Evolutionary conservation across 2,113 vertebrate genomes (phyloP).

Genomic region (Sorex araneus): DNA sequence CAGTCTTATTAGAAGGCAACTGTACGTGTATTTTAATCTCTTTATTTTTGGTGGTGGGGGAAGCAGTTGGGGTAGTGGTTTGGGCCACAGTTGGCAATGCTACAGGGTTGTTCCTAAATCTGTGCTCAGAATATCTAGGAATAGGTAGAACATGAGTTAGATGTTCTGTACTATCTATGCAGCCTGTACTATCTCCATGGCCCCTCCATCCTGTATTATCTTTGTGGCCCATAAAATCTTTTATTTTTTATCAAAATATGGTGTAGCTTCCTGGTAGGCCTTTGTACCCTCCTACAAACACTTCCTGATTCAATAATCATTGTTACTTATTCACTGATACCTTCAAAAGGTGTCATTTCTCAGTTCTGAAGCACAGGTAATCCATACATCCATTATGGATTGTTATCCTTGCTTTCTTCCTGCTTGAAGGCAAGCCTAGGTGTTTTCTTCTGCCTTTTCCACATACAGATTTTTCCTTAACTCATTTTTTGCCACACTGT

Average conservation of each 20-base stretch:
- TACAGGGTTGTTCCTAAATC: too few relatives aligned
- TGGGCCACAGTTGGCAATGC: too few relatives aligned
- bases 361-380: too few relatives aligned
- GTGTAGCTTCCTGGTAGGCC: background rate
- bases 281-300: background rate
- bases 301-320: slow-evolving; percentile 51
- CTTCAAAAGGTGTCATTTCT: background rate
- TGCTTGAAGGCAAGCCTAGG: background rate
- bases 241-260: background rate
- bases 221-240: background rate
- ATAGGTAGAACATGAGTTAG: too few relatives aligned
- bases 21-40: background rate
- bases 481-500: too few relatives aligned
- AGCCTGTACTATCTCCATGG: too few relatives aligned
- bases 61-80: too few relatives aligned
- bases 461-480: too few relatives aligned
- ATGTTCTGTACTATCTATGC: too few relatives aligned
- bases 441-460: background rate
- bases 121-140: too few relatives aligned
- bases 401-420: background rate
- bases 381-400: slow-evolving; percentile 61
- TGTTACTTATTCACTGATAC: background rate
- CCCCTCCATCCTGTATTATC: too few relatives aligned
- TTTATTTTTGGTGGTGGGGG: too few relatives aligned
- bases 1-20: slow-evolving; percentile 32